phyloP scores from a whole-genome alignment of 1,140 invertebrate genomes.

The Drosophila carrolli region DNA sequence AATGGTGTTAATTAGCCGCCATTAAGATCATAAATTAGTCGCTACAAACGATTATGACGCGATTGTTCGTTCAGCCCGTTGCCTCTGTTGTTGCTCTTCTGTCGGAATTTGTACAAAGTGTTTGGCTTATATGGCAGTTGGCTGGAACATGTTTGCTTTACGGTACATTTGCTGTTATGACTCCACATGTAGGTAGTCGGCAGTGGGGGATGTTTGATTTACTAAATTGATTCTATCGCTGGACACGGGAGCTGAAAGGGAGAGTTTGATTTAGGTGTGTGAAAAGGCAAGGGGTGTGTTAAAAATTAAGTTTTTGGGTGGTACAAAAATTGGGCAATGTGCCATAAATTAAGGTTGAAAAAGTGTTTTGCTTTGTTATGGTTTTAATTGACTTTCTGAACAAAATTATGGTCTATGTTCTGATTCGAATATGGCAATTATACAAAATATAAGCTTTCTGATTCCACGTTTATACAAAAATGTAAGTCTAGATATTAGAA shows the following conservation, averaged over 20 bases:
- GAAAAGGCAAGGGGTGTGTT: neutral
- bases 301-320: slow-evolving; percentile 1
- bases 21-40: slow-evolving; percentile 83
- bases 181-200: slow-evolving; percentile 46
- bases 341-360: slow-evolving; percentile 1
- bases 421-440: too few relatives aligned
- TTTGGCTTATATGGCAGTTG: slow-evolving; percentile 66
- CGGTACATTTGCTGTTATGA: slow-evolving; percentile 80
- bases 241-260: slow-evolving; percentile 39
- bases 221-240: slow-evolving; percentile 56
- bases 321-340: neutral
- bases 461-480: too few relatives aligned
- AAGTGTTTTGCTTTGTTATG: neutral
- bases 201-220: slow-evolving; percentile 61
- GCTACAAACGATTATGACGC: slow-evolving; percentile 82
- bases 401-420: neutral
- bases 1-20: slow-evolving; percentile 81
- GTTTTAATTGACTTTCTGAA: slow-evolving; percentile 7
- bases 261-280: slow-evolving; percentile 33
- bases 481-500: too few relatives aligned
- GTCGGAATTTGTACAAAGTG: slow-evolving; percentile 65
- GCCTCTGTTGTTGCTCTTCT: slow-evolving; percentile 16
- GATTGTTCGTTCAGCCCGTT: slow-evolving; percentile 52
- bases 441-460: too few relatives aligned
- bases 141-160: slow-evolving; percentile 71